Conservation (phyloP, 2,113 vertebrate species). For the Hyperopisus bebe region DNA sequence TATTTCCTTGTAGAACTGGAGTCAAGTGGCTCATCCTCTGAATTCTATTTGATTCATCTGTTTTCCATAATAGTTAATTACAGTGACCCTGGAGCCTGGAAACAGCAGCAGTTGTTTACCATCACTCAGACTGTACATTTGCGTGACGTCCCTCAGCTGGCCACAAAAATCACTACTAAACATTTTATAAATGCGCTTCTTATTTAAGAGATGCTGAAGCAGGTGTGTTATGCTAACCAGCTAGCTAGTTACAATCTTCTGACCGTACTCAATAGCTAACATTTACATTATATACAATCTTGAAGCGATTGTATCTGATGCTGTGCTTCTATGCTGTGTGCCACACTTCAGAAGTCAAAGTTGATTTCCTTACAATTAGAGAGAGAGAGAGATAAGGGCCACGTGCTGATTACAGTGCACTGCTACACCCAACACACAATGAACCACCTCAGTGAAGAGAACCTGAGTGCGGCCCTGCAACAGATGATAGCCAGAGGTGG, state of each 20-base stretch:
- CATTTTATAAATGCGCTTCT: background rate
- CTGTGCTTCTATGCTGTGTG: too few relatives aligned
- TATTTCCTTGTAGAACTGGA: background rate
- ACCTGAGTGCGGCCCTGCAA: too few relatives aligned
- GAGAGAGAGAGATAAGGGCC: background rate
- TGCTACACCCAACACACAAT: too few relatives aligned
- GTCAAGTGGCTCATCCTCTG: background rate
- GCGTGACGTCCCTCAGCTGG: background rate
- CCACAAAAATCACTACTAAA: background rate
- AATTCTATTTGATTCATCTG: background rate
- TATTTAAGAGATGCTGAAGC: background rate
- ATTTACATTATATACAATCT: background rate
- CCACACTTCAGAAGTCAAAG: background rate
- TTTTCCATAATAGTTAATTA: background rate
- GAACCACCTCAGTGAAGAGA: too few relatives aligned
- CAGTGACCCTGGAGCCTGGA: background rate
- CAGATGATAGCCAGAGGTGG: too few relatives aligned
- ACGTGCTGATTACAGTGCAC: too few relatives aligned
- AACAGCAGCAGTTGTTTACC: background rate
- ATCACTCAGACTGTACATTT: background rate
- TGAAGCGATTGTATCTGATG: background rate
- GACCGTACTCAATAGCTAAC: background rate
- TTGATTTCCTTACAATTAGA: background rate
- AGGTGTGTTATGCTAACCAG: background rate
- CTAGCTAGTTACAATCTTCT: background rate